phyloP scores from a whole-genome alignment of 2,888 invertebrate genomes.

The Trachelus stipa region DNA sequence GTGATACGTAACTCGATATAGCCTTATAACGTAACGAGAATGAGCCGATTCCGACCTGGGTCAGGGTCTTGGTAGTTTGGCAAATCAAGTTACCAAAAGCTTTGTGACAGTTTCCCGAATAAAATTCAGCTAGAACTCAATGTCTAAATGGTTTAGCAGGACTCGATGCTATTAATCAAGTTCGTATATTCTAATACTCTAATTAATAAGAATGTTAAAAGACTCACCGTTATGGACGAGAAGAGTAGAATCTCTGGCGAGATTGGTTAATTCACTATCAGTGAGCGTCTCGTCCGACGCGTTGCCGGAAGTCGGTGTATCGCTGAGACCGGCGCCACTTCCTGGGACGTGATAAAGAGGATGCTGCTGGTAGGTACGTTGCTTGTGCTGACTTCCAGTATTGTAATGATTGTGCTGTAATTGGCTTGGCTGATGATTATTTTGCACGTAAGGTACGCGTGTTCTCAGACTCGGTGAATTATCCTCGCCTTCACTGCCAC shows the following conservation, averaged over 20 bases:
- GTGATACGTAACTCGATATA: too few species aligned
- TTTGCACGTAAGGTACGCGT: slow-evolving; percentile 69
- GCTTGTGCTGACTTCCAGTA: slow-evolving; percentile 55
- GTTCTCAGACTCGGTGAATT: slow-evolving; percentile 60
- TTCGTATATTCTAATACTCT: too few species aligned
- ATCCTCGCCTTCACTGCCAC: slow-evolving; percentile 81
- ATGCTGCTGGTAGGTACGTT: slow-evolving; percentile 64
- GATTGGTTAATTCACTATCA: slow-evolving; percentile 81
- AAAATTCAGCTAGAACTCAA: too few species aligned
- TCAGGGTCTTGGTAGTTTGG: too few species aligned
- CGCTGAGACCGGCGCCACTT: slow-evolving; percentile 74
- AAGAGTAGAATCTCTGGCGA: slow-evolving; percentile 83
- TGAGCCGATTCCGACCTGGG: too few species aligned
- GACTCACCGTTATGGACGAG: slow-evolving; percentile 86
- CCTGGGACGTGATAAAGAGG: slow-evolving; percentile 66
- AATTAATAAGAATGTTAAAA: too few species aligned
- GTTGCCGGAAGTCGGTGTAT: slow-evolving; percentile 87
- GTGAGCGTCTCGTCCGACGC: slow-evolving; percentile 87
- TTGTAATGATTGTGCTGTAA: slow-evolving; percentile 62
- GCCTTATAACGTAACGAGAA: too few species aligned
- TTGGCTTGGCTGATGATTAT: slow-evolving; percentile 58
- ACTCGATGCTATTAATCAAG: too few species aligned
- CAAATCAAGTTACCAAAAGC: too few species aligned
- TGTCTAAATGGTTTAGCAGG: too few species aligned
- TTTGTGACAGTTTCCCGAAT: too few species aligned